A percentile compares a stretch with the other conserved stretches of the same genome.
Conservation (phyloP, 2,113 vertebrate genomes). For the Bolborhynchus lineola region DNA sequence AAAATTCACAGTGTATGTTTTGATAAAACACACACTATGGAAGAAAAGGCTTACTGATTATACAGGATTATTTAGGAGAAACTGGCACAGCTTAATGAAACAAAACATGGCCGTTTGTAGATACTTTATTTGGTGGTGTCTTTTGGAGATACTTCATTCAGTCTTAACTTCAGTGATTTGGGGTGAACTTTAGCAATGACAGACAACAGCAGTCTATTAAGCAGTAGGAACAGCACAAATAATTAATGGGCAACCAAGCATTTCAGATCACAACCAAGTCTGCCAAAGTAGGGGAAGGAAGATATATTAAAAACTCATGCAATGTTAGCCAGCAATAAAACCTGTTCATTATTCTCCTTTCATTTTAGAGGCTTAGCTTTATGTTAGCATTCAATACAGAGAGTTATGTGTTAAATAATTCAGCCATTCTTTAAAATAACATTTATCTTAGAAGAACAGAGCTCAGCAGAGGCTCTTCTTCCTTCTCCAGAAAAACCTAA, state of each 20-base stretch:
- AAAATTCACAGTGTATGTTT: neutral
- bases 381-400: neutral
- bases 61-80: neutral
- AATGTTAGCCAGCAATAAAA: constrained; percentile 21
- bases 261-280: constrained; percentile 6
- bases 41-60: neutral
- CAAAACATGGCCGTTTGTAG: constrained; percentile 5
- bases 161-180: constrained; percentile 21
- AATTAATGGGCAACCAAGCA: constrained; percentile 53
- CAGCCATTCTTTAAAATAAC: neutral
- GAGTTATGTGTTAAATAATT: neutral
- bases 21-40: neutral
- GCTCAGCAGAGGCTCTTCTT: neutral
- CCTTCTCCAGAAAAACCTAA: neutral
- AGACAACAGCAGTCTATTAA: constrained; percentile 31
- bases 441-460: constrained; percentile 21
- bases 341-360: neutral
- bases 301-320: constrained; percentile 11
- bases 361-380: constrained; percentile 1
- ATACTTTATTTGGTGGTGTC: neutral
- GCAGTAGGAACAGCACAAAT: constrained; percentile 31
- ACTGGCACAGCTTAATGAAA: neutral
- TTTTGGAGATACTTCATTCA: neutral
- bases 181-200: constrained; percentile 14
- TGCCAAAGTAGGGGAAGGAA: neutral